These are phyloP conservation scores for Montipora foliosa DNA, from an alignment of 64 coral and sea anemone species.

Conservation along the genomic window DNA sequence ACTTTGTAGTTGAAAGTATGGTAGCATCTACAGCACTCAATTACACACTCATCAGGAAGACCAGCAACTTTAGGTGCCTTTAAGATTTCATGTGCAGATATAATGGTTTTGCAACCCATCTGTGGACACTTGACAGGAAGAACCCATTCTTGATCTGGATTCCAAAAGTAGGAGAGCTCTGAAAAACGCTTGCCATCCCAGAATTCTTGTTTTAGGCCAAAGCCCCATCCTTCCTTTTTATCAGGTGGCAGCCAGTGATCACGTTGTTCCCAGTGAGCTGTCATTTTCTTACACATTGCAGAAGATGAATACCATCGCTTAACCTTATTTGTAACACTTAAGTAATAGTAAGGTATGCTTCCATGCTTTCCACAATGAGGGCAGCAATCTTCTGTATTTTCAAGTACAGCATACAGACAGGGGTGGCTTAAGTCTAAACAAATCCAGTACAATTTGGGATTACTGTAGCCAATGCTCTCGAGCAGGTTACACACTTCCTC, in stretches of 20 bases:
- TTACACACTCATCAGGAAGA: conserved; percentile 19
- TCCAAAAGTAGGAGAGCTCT: conserved; percentile 67
- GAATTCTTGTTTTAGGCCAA: conserved; percentile 31
- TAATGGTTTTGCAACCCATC: conserved; percentile 21
- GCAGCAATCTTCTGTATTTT: conserved; percentile 63
- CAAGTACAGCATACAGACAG: conserved; percentile 68
- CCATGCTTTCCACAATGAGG: conserved; percentile 71
- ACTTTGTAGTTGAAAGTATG: conserved; percentile 26
- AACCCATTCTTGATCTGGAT: conserved; percentile 42
- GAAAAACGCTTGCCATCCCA: conserved; percentile 65
- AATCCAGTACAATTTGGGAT: conserved; percentile 25
- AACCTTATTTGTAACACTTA: conserved; percentile 36
- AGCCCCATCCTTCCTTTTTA: not conserved
- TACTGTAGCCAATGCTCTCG: conserved; percentile 17
- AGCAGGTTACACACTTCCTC: conserved; percentile 33
- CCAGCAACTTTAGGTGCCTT: conserved; percentile 31
- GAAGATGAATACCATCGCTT: conserved; percentile 22
- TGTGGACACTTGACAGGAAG: conserved; percentile 51
- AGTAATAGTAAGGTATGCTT: conserved; percentile 76
- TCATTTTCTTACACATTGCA: conserved; percentile 33
- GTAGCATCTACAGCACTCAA: conserved; percentile 49
- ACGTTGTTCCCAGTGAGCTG: conserved; percentile 33
- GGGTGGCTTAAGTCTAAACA: conserved; percentile 48
- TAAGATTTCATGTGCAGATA: conserved; percentile 44
- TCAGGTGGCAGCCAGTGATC: conserved; percentile 56